phyloP scores from a whole-genome alignment of 2,113 vertebrate species.

The Salvelinus alpinus region DNA sequence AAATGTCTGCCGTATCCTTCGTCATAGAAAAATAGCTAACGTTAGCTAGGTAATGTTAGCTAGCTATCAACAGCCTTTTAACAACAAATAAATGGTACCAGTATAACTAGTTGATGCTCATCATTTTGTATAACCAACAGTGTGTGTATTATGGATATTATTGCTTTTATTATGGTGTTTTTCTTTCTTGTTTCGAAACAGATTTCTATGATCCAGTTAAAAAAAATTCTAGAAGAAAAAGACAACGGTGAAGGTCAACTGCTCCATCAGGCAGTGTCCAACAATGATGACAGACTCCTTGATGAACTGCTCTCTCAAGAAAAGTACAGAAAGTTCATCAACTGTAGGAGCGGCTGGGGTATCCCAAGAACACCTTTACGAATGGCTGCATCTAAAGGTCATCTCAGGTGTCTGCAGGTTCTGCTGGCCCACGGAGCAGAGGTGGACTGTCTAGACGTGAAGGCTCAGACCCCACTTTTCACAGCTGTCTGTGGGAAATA shows the following conservation, averaged over 20 bases:
- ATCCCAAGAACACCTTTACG: conserved; percentile 86
- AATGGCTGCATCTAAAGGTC: conserved; percentile 81
- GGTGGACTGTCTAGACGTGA: conserved; percentile 74
- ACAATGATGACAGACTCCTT: conserved; percentile 77
- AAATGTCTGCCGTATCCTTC: no score
- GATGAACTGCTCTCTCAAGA: conserved; percentile 81
- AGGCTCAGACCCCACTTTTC: conserved; percentile 80
- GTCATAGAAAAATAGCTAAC: no score
- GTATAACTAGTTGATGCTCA: no score
- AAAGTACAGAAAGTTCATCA: conserved; percentile 82
- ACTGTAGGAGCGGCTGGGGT: conserved; percentile 89
- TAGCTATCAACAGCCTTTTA: no score
- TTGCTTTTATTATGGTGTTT: neutral
- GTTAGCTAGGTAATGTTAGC: no score
- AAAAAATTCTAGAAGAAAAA: conserved; percentile 67
- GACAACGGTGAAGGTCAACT: conserved; percentile 69
- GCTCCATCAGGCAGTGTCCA: conserved; percentile 76
- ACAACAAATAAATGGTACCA: no score
- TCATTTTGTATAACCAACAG: no score
- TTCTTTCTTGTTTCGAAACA: neutral
- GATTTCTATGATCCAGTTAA: conserved; percentile 77
- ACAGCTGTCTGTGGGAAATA: conserved; percentile 75
- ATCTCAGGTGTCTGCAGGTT: conserved; percentile 78
- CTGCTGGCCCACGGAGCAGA: conserved; percentile 83
- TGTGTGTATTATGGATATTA: no score